phyloP scores from a whole-genome alignment of 2,113 vertebrate genomes.

The Apistogramma diplotaenia region DNA sequence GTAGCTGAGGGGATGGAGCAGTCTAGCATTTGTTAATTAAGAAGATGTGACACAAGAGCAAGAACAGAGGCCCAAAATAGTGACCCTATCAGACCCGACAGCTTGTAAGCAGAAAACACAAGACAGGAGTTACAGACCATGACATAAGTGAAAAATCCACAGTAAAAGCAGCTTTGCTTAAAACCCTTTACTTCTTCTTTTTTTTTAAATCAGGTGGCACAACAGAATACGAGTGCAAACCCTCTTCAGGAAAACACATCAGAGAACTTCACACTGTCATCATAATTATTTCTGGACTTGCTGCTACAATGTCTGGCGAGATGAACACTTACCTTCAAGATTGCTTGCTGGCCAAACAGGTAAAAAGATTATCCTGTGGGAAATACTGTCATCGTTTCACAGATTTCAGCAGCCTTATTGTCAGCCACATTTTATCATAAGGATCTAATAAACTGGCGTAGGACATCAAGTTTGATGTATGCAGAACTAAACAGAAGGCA shows the following conservation, averaged over 20 bases:
- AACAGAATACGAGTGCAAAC: background rate
- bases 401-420: too few species aligned
- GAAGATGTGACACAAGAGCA: slow-evolving; percentile 22
- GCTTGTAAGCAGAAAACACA: background rate
- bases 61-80: background rate
- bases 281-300: background rate
- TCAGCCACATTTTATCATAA: background rate
- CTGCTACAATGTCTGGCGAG: background rate
- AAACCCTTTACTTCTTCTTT: too few species aligned
- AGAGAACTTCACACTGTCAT: background rate
- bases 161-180: background rate
- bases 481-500: too few species aligned
- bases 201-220: too few species aligned
- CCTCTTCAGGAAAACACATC: background rate
- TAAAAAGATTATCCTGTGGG: too few species aligned
- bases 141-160: background rate
- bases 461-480: too few species aligned
- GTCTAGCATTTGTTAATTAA: slow-evolving; percentile 39
- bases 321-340: too few species aligned
- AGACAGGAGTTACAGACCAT: background rate
- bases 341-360: too few species aligned
- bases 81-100: slow-evolving; percentile 17
- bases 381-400: too few species aligned
- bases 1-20: background rate
- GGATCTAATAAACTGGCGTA: too few species aligned